Evolutionary conservation across 1,140 invertebrate genomes (phyloP).

Genomic region (Doryteuthis pealeii): DNA sequence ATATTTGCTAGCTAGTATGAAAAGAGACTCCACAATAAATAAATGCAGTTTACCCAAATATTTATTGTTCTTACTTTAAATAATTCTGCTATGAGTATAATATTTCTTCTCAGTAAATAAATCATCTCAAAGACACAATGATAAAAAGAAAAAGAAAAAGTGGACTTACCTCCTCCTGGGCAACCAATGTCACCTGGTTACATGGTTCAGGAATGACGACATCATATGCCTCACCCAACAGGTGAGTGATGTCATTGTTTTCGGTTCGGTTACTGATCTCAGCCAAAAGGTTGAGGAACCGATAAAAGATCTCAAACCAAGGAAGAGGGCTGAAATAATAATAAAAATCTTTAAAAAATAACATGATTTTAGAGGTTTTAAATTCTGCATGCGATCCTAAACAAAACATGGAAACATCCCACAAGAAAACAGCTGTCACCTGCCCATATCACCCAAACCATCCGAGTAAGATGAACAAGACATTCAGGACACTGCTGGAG

Average conservation of each 20-base stretch:
- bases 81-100: too few relatives aligned
- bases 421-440: too few relatives aligned
- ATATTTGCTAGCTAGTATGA: too few relatives aligned
- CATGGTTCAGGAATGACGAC: conserved; percentile 64
- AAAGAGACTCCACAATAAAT: too few relatives aligned
- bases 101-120: too few relatives aligned
- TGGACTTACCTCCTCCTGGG: conserved; percentile 39
- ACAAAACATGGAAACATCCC: too few relatives aligned
- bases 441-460: too few relatives aligned
- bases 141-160: background rate
- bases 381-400: too few relatives aligned
- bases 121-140: background rate
- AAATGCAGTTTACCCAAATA: too few relatives aligned
- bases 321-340: conserved; percentile 76
- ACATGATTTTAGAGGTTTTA: background rate
- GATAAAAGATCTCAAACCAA: conserved; percentile 95
- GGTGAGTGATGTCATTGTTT: conserved; percentile 64
- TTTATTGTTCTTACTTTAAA: too few relatives aligned
- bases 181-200: conserved; percentile 43
- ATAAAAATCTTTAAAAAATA: background rate
- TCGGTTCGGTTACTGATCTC: conserved; percentile 64
- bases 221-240: conserved; percentile 71
- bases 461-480: too few relatives aligned
- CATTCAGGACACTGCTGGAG: too few relatives aligned
- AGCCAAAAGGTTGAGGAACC: conserved; percentile 67